Conservation (phyloP, 2,797 vertebrate genomes). For the Platalea minor region DNA sequence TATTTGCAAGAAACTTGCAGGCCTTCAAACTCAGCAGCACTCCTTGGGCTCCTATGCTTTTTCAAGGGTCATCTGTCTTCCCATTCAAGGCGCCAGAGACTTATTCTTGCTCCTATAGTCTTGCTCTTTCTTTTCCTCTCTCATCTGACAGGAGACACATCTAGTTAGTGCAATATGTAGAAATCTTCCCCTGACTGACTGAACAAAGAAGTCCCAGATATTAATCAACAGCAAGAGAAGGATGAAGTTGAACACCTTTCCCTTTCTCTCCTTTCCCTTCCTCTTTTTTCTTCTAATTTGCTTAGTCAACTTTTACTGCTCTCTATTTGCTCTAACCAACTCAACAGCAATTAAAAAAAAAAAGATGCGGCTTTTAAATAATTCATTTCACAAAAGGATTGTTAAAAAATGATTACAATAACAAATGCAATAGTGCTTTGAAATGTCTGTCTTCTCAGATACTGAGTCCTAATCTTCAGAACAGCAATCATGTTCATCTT, state of each 20-base stretch:
- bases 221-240: neutral
- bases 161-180: neutral
- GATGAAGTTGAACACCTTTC: neutral
- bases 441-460: neutral
- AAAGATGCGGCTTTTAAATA: neutral
- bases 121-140: neutral
- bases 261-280: neutral
- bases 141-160: neutral
- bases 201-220: neutral
- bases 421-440: neutral
- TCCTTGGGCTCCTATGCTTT: neutral
- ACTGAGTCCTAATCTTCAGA: neutral
- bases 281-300: neutral
- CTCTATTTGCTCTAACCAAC: neutral
- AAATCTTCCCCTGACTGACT: neutral
- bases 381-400: neutral
- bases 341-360: neutral
- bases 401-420: neutral
- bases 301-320: neutral
- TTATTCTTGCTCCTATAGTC: neutral
- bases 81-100: neutral
- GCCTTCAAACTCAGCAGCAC: neutral
- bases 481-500: neutral
- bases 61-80: neutral
- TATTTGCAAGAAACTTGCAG: neutral